Evolutionary conservation across 2,113 vertebrate genomes (phyloP).

Genomic region (Sapayoa aenigma): DNA sequence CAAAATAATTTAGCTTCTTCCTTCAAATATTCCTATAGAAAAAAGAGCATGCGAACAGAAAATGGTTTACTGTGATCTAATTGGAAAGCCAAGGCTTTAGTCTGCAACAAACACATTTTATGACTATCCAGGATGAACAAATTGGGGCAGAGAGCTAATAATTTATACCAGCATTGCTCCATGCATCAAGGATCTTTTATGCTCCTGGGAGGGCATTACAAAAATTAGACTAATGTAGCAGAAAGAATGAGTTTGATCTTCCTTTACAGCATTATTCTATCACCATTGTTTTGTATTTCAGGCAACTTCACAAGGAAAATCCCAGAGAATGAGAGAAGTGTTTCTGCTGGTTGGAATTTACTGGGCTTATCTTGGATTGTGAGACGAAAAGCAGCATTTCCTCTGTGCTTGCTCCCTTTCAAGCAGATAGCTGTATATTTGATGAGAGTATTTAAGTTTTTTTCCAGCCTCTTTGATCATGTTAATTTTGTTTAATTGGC

Average conservation of each 20-base stretch:
- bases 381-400: background rate
- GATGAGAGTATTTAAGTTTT: background rate
- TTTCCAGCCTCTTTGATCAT: background rate
- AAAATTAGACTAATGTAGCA: constrained; percentile 64
- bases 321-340: background rate
- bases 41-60: background rate
- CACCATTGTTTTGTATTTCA: constrained; percentile 1
- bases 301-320: background rate
- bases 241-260: constrained; percentile 62
- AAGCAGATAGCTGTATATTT: background rate
- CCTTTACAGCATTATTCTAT: constrained; percentile 7
- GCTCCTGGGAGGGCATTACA: constrained; percentile 50
- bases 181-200: constrained; percentile 45
- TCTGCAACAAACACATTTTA: constrained; percentile 7
- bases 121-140: constrained; percentile 32
- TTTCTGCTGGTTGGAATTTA: background rate
- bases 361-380: background rate
- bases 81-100: background rate
- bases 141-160: constrained; percentile 34
- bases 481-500: background rate
- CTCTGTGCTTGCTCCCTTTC: background rate
- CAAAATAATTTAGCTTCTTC: background rate
- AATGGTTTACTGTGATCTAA: background rate
- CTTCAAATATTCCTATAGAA: background rate
- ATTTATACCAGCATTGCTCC: constrained; percentile 30